Evolutionary conservation across 2,113 vertebrate genomes (phyloP).

Genomic region (Ceyx melanurus): DNA sequence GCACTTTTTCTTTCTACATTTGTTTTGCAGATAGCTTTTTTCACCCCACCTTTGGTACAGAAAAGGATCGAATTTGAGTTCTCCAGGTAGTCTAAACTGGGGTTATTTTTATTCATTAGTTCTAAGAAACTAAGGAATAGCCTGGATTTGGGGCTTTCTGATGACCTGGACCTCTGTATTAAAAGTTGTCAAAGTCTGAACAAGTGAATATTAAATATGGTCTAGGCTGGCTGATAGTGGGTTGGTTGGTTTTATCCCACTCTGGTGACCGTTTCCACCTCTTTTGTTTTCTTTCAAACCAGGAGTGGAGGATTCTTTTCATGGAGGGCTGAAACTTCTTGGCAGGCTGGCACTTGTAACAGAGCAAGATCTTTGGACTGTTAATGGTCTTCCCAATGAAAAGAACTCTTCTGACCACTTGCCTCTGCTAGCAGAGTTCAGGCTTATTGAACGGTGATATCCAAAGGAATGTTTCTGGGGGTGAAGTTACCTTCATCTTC

Average conservation of each 20-base stretch:
- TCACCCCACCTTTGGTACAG: background rate
- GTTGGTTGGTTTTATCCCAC: background rate
- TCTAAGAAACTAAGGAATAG: background rate
- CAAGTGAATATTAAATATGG: background rate
- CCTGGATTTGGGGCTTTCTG: background rate
- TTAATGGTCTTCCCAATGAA: slow-evolving; percentile 88
- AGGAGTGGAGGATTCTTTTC: slow-evolving; percentile 68
- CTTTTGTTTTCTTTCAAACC: background rate
- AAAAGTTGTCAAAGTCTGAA: background rate
- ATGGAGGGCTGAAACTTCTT: slow-evolving; percentile 85
- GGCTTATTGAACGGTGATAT: slow-evolving; percentile 76
- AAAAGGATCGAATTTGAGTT: background rate
- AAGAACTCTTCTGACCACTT: slow-evolving; percentile 92
- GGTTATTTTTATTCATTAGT: background rate
- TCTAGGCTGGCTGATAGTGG: background rate
- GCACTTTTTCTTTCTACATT: background rate
- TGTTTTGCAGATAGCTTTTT: background rate
- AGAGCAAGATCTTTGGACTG: slow-evolving; percentile 83
- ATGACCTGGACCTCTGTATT: background rate
- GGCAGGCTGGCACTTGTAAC: slow-evolving; percentile 86
- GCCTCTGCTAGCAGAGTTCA: slow-evolving; percentile 87
- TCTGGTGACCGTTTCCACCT: background rate
- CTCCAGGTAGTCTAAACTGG: background rate
- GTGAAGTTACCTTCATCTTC: background rate
- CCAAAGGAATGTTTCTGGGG: background rate